Conservation (phyloP, 2,797 vertebrate genomes). For the Hafferia zeledoni region DNA sequence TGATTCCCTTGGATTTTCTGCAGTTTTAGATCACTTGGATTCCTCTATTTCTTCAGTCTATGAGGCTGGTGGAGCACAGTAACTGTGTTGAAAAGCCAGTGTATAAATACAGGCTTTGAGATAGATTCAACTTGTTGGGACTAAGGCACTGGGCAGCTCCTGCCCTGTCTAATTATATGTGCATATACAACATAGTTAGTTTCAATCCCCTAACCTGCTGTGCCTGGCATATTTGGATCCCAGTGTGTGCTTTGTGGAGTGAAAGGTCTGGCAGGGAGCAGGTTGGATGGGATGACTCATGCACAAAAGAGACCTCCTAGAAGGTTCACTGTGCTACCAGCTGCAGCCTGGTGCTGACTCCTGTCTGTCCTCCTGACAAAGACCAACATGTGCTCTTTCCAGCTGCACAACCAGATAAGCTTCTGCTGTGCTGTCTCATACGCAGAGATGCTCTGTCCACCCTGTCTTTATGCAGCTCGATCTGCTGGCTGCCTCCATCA, state of each 20-base stretch:
- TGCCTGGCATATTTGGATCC: not conserved
- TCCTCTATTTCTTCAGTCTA: not conserved
- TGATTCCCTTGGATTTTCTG: not conserved
- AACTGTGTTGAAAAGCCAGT: not conserved
- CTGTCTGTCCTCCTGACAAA: not conserved
- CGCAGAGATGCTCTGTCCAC: not conserved
- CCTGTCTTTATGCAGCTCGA: not conserved
- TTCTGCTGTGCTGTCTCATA: not conserved
- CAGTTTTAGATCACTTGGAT: not conserved
- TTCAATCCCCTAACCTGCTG: not conserved
- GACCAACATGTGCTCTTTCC: not conserved
- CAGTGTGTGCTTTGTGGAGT: not conserved
- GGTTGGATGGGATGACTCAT: not conserved
- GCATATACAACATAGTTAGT: not conserved
- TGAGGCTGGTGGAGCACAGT: not conserved
- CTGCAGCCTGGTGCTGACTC: not conserved
- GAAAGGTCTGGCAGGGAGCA: conserved; percentile 15
- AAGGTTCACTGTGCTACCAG: conserved; percentile 40
- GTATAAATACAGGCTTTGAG: not conserved
- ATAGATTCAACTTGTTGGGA: not conserved
- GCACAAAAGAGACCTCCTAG: not conserved
- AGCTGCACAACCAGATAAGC: not conserved
- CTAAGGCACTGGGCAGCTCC: not conserved
- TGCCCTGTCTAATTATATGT: not conserved
- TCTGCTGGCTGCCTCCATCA: not conserved